Conservation (phyloP, 1,140 invertebrate species). For the Dinothrombium tinctorium region DNA sequence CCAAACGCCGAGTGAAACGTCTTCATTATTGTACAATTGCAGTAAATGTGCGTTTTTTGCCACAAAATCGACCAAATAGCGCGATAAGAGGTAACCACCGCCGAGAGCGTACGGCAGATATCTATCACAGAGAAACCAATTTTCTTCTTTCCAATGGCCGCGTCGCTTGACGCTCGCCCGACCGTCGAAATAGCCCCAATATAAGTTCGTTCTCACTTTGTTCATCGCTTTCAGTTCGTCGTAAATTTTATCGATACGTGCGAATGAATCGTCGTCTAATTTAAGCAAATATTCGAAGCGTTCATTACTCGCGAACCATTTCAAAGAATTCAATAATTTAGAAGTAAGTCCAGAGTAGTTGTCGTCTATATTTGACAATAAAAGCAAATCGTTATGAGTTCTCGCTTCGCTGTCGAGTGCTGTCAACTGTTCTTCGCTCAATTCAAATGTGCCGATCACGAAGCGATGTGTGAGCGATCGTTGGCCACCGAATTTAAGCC, state of each 20-base stretch:
- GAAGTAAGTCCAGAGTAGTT: slow-evolving; percentile 40
- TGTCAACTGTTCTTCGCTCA: slow-evolving; percentile 21
- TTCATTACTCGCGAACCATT: slow-evolving; percentile 23
- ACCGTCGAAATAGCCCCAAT: slow-evolving; percentile 87
- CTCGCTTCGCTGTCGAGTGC: slow-evolving; percentile 33
- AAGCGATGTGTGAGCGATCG: slow-evolving; percentile 35
- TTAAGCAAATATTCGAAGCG: slow-evolving; percentile 56
- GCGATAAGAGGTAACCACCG: slow-evolving; percentile 75
- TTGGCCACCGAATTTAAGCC: slow-evolving; percentile 30
- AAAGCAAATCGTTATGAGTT: slow-evolving; percentile 36
- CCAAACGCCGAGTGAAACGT: slow-evolving; percentile 83
- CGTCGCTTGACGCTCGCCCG: slow-evolving; percentile 43
- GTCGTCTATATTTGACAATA: slow-evolving; percentile 38
- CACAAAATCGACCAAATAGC: slow-evolving; percentile 52
- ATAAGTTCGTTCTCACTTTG: slow-evolving; percentile 27
- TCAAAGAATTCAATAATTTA: slow-evolving; percentile 40
- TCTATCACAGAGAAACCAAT: slow-evolving; percentile 70
- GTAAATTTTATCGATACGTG: slow-evolving; percentile 34
- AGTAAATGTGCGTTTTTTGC: slow-evolving; percentile 34
- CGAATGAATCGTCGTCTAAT: slow-evolving; percentile 61
- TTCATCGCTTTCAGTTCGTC: slow-evolving; percentile 26
- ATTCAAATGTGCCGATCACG: slow-evolving; percentile 32
- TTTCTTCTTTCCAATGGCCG: slow-evolving; percentile 64
- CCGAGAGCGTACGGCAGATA: slow-evolving; percentile 89
- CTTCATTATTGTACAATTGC: slow-evolving; percentile 63